These are phyloP conservation scores for Drosophila nebulosa DNA, from an alignment of 1,140 invertebrate genomes.

Conservation along the genomic window DNA sequence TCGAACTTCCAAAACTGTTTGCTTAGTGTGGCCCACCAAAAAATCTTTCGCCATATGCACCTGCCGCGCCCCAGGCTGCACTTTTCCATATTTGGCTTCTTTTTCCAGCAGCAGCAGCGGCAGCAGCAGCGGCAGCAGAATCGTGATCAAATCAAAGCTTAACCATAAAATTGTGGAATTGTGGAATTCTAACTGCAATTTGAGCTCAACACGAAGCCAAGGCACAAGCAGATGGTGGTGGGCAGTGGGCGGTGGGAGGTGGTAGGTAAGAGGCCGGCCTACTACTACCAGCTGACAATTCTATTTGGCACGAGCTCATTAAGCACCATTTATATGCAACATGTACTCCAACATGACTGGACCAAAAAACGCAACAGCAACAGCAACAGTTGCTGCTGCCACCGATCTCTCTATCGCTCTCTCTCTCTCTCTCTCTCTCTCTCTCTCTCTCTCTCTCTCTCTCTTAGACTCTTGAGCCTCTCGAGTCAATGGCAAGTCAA, in stretches of 20 bases:
- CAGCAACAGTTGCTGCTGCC: neutral
- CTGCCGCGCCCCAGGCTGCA: constrained; percentile 52
- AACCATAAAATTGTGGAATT: constrained; percentile 68
- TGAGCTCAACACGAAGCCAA: constrained; percentile 56
- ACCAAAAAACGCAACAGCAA: constrained; percentile 50
- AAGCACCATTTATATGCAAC: constrained; percentile 80
- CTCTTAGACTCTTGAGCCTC: no score
- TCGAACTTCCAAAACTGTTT: neutral
- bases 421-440: no score
- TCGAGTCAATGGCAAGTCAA: constrained; percentile 38
- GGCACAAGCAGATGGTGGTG: neutral
- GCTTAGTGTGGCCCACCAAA: neutral
- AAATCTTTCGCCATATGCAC: constrained; percentile 33
- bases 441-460: no score
- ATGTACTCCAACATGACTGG: constrained; percentile 71
- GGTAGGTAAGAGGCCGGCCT: no score
- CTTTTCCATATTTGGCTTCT: constrained; percentile 33
- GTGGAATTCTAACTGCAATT: constrained; percentile 62
- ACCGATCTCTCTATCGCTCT: constrained; percentile 18
- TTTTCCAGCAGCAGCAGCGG: constrained; percentile 7
- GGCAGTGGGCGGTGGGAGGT: neutral
- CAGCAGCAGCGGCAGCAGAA: no score
- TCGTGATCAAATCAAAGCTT: constrained; percentile 72
- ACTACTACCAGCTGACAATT: constrained; percentile 58
- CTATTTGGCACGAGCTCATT: constrained; percentile 80